Evolutionary conservation across 2,888 invertebrate species (phyloP), one percentile per base, ranked within the genome.

Genomic region (Parnassius glacialis): DNA sequence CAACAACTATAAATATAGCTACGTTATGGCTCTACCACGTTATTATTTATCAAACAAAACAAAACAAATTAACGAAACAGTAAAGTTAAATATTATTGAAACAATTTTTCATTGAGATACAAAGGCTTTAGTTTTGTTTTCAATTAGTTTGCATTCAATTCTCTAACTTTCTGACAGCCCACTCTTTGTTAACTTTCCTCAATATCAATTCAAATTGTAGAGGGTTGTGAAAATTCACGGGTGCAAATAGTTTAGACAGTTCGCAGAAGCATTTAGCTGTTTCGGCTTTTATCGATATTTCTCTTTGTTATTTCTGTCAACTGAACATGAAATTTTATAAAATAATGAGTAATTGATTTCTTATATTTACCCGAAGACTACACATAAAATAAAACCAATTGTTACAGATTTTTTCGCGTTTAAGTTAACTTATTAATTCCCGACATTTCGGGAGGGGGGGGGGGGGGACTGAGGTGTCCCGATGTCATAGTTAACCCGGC

Each of bases 141-240:
- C 52, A 58, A 52, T 58, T 52, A 59, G 59, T 59, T 52, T 52
- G 43, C 47, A 34, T 47, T 45, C 34, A 52, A 45, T 41, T 3
- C 45, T 45, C 45, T 13, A 52, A 44, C 25, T 41, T 45, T 9
- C 34, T 45, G 45, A 59, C 52, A 13, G 59, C 2, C 43, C 34
- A 34, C 52, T n/a, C 52, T 59, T 58, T 58, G 51, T 52, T 42
- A 57, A 42, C 57, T 57, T 58, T 52, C 43, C 51, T 52, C n/a
- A 58, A 58, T 58, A 44, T 25, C 57, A 58, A 52, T 58, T 58
- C 43, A 58, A 52, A 44, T 58, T 44, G 57, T 58, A 12, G 57
- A 43, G 57, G 44, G 51, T 58, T 58, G 57, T 44, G 57, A 58
- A 51, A 48, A 58, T 58, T 58, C 44, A 43, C 43, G 25, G 12